phyloP scores from a whole-genome alignment of 2,888 invertebrate genomes.

The Cephus nigrinus region DNA sequence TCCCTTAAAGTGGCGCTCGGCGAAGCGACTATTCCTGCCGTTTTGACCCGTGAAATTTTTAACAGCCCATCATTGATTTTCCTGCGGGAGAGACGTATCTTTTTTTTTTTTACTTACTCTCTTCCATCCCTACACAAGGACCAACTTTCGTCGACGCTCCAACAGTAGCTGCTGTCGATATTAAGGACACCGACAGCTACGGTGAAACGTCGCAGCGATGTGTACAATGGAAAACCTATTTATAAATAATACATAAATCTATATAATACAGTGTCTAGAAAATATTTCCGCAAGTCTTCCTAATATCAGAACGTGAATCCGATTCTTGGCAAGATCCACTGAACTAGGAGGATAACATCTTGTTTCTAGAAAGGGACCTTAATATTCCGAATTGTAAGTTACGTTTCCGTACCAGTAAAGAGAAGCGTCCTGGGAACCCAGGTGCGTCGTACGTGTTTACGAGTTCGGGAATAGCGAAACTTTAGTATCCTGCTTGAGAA shows the following conservation, averaged over 20 bases:
- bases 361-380: conserved; percentile 21
- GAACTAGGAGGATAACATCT: background rate
- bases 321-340: background rate
- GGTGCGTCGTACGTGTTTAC: conserved; percentile 61
- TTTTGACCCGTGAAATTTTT: conserved; percentile 57
- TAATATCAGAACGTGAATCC: background rate
- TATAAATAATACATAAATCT: background rate
- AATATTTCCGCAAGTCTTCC: background rate
- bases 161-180: background rate
- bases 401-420: conserved; percentile 50
- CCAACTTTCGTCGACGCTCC: background rate
- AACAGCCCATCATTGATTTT: conserved; percentile 57
- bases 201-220: background rate
- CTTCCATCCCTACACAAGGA: background rate
- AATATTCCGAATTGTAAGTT: conserved; percentile 51
- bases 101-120: background rate
- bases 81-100: conserved; percentile 12
- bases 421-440: conserved; percentile 49
- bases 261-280: no score
- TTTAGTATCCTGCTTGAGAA: conserved; percentile 36
- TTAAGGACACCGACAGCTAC: background rate
- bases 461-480: conserved; percentile 52
- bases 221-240: background rate
- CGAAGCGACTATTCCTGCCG: conserved; percentile 48
- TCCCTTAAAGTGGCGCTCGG: conserved; percentile 23